Conservation (phyloP, 2,888 invertebrate species). For the Tipula vernalis region DNA sequence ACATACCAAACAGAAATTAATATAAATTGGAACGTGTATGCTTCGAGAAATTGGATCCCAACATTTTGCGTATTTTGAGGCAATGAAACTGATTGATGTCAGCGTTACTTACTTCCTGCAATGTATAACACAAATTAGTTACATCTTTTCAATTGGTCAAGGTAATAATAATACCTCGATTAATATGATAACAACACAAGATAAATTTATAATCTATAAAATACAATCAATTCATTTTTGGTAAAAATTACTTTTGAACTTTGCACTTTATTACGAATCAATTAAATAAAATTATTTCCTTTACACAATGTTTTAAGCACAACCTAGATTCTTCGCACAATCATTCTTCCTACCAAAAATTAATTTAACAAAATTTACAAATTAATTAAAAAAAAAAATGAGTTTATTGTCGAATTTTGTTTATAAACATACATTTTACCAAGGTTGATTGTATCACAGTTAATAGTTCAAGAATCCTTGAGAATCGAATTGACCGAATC, state of each 20-base stretch:
- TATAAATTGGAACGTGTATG: neutral
- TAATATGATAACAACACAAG: neutral
- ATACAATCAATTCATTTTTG: neutral
- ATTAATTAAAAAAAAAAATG: neutral
- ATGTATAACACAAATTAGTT: neutral
- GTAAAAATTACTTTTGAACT: neutral
- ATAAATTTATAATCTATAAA: neutral
- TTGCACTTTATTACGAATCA: neutral
- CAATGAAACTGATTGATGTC: neutral
- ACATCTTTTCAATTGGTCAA: neutral
- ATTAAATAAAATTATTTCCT: neutral
- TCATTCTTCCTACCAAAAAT: neutral
- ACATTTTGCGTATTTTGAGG: neutral
- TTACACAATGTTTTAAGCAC: neutral
- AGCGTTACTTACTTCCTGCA: neutral
- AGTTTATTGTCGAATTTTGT: neutral
- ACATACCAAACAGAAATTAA: neutral
- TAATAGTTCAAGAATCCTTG: neutral
- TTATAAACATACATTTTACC: neutral
- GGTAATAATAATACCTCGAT: neutral
- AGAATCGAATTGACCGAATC: neutral
- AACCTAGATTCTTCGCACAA: neutral
- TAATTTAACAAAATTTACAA: neutral
- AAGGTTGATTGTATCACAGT: neutral
- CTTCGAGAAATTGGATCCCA: no score